A percentile compares a stretch with the other conserved stretches of the same genome.
Conservation (phyloP, 2,888 invertebrate genomes). For the Morpho achilles region DNA sequence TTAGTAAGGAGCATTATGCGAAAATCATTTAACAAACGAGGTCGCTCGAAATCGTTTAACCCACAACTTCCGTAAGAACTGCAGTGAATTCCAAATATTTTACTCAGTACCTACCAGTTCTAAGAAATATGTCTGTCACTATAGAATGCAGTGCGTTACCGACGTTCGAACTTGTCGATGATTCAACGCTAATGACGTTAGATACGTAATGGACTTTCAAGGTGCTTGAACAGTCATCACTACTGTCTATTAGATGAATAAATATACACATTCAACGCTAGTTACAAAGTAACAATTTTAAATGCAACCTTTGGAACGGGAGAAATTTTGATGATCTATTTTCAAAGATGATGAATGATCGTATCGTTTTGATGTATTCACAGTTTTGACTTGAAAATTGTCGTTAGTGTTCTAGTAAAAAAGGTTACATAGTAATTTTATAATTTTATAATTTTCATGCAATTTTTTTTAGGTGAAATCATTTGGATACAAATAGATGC, state of each 20-base stretch:
- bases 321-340: no score
- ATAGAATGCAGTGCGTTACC: constrained; percentile 45
- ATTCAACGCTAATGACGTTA: constrained; percentile 59
- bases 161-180: constrained; percentile 39
- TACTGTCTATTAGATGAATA: constrained; percentile 15
- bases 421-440: no score
- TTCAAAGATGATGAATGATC: no score
- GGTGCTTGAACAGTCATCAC: constrained; percentile 43
- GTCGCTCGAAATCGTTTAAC: constrained; percentile 23
- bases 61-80: constrained; percentile 28
- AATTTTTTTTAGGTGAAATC: no score
- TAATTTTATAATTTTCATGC: no score
- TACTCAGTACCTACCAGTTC: constrained; percentile 45
- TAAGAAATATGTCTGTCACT: constrained; percentile 52
- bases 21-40: constrained; percentile 19
- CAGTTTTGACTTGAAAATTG: no score
- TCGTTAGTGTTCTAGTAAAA: no score
- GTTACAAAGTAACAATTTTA: no score
- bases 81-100: constrained; percentile 40
- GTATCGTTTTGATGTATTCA: no score
- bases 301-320: no score
- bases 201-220: constrained; percentile 48
- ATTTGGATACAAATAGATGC: no score
- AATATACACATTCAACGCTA: constrained; percentile 7
- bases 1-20: constrained; percentile 7